Percentiles rank a stretch among this genome's conserved stretches.
phyloP scores from a whole-genome alignment of 2,113 vertebrate species.

The Albula goreensis region DNA sequence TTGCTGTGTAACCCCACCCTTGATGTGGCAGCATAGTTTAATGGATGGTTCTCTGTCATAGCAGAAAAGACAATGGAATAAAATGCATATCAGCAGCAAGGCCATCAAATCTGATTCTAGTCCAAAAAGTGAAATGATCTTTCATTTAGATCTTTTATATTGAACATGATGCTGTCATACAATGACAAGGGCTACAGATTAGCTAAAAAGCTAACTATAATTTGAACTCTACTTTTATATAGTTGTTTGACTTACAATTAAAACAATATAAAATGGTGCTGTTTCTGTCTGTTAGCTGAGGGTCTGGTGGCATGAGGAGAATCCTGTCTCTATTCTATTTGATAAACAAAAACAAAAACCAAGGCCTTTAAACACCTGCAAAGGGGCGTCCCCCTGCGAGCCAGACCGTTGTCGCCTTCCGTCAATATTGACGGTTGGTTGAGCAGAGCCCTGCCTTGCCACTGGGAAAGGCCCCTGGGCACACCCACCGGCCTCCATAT shows the following conservation, averaged over 20 bases:
- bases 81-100: neutral
- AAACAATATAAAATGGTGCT: neutral
- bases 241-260: too few species aligned
- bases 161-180: too few species aligned
- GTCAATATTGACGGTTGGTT: slow-evolving; percentile 9
- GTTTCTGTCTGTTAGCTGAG: neutral
- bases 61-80: neutral
- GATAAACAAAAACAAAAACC: neutral
- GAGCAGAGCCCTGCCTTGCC: neutral
- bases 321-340: neutral
- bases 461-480: neutral
- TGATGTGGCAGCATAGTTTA: neutral
- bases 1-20: neutral
- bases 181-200: too few species aligned
- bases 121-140: too few species aligned
- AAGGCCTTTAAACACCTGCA: neutral
- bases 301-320: neutral
- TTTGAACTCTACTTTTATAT: too few species aligned
- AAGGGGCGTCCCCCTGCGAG: neutral
- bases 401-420: neutral
- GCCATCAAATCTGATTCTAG: neutral
- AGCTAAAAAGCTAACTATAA: too few species aligned
- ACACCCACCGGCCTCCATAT: neutral
- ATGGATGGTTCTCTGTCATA: neutral
- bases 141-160: too few species aligned